Evolutionary conservation across 2,888 invertebrate species (phyloP).

Genomic region (Parnassius apollo): DNA sequence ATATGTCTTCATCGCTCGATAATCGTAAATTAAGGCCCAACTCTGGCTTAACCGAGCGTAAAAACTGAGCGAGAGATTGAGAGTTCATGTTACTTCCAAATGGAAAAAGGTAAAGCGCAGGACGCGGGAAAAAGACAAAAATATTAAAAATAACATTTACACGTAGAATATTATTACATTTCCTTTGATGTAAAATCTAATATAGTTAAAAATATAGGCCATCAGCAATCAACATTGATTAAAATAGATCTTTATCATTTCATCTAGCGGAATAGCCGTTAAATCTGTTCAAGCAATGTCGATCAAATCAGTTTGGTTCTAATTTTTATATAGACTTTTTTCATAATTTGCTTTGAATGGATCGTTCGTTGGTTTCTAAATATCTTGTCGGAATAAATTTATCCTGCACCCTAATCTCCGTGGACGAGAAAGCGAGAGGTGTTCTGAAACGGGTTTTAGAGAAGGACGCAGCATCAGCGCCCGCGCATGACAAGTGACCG

Average conservation of each 20-base stretch:
- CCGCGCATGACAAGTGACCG: conserved; percentile 76
- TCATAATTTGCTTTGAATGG: conserved; percentile 32
- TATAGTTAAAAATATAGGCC: too few species aligned
- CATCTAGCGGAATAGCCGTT: conserved; percentile 25
- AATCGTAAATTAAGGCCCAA: conserved; percentile 73
- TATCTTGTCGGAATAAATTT: conserved; percentile 35
- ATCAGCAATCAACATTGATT: background rate
- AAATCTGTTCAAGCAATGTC: too few species aligned
- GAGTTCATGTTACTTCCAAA: conserved; percentile 74
- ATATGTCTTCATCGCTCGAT: conserved; percentile 68
- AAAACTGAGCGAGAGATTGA: conserved; percentile 72
- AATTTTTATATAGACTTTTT: conserved; percentile 15
- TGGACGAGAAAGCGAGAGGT: conserved; percentile 55
- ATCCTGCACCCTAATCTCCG: conserved; percentile 54
- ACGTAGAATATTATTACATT: background rate
- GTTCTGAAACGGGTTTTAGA: conserved; percentile 72
- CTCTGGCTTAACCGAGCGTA: conserved; percentile 71
- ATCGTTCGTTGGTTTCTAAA: conserved; percentile 25
- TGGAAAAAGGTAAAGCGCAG: conserved; percentile 58
- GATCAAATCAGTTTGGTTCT: too few species aligned
- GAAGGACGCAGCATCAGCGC: conserved; percentile 56
- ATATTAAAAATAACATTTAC: conserved; percentile 29
- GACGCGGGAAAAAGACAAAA: conserved; percentile 49
- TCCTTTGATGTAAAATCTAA: too few species aligned
- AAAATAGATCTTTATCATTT: background rate